Base-by-base conservation (phyloP, 2,888 invertebrate genomes). In the Chrysolina oricalcia region DNA sequence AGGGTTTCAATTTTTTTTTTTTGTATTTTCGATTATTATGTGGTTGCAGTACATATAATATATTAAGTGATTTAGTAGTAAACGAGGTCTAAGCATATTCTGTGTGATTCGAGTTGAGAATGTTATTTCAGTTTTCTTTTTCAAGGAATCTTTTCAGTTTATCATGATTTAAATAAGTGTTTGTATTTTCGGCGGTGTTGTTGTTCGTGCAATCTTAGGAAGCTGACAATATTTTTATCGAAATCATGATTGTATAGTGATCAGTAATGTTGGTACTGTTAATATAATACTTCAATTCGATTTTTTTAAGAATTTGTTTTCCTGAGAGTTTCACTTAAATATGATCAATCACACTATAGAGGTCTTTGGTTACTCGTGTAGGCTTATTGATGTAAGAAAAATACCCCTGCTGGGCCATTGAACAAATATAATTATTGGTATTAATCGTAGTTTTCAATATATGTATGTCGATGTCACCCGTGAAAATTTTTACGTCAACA, bases 341-440 rank as follows among this genome's bases (percentile, higher is more conserved):
- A 43, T 43, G 43, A 43, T 43, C 43, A 5, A 43, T 43, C 43
- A 43, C 43, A 43, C 4, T 43, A 15, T 2, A 43, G 43, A 2
- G 2, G 8, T 41, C 41, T 41, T 41, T 41, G 41, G 41, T 41
- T 41, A 9, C 41, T 41, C 41, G 41, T 6, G 41, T 41, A n/a
- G n/a, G n/a, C n/a, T n/a, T n/a, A n/a, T n/a, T n/a, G n/a, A n/a
- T n/a, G 2, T 2, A 15, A 43, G 8, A 43, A 43, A 43, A 43
- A 43, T 5, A 43, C 6, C 40, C 15, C 35, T 10, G 40, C 40
- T 63, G 40, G 63, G 17, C n/a, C 15, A 3, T 27, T 62, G 23
- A 27, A 21, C 62, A 27, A 21, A 27, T 62, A 62, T 62, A 62
- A 62, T 62, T 62, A 62, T 62, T 62, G 27, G 62, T 62, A 62